phyloP scores from a whole-genome alignment of 1,140 invertebrate species.

The Cydia pomonella region DNA sequence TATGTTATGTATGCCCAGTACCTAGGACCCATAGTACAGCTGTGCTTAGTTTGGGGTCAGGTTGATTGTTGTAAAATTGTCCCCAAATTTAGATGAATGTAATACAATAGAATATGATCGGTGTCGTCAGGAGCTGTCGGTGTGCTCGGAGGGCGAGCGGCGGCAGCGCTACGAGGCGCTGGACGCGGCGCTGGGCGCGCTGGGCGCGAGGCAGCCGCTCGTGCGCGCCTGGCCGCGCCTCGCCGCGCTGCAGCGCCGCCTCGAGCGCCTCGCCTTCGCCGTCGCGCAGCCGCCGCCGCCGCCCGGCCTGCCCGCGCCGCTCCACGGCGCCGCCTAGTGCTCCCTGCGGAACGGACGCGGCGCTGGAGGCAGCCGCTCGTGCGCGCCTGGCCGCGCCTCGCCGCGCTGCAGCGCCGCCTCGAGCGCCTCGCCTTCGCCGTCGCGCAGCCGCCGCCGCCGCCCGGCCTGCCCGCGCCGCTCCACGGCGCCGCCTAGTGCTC shows the following conservation, averaged over 20 bases:
- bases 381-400: conserved; percentile 48
- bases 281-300: conserved; percentile 43
- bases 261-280: conserved; percentile 57
- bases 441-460: conserved; percentile 40
- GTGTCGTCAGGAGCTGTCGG: conserved; percentile 53
- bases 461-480: no score
- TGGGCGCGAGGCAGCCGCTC: conserved; percentile 11
- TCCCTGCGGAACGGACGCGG: no score
- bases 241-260: conserved; percentile 43
- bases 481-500: no score
- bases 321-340: no score
- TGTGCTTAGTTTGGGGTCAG: no score
- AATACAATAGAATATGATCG: no score
- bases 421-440: conserved; percentile 57
- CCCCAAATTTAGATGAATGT: no score
- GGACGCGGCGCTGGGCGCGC: conserved; percentile 40
- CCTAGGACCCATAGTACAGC: no score
- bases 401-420: conserved; percentile 45
- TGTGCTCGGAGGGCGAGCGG: conserved; percentile 56
- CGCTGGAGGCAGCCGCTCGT: conserved; percentile 23
- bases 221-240: conserved; percentile 48
- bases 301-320: no score
- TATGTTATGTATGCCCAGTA: no score
- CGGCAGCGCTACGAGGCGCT: conserved; percentile 56
- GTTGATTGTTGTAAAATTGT: no score